Percentiles rank a stretch among this genome's conserved stretches.
phyloP scores from a whole-genome alignment of 2,888 invertebrate species.

The Cataglyphis cursor region DNA sequence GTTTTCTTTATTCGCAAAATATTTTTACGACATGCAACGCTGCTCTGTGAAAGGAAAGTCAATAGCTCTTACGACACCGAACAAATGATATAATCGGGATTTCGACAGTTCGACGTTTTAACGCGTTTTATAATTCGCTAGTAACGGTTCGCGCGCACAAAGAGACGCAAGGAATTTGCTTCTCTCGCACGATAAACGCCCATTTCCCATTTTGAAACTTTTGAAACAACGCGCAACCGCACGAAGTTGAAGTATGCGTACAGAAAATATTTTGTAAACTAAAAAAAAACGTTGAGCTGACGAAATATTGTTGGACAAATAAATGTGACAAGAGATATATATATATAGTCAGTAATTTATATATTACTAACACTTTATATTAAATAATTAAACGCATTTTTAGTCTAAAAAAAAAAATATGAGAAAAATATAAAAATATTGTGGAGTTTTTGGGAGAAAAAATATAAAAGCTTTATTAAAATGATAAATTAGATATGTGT shows the following conservation, averaged over 20 bases:
- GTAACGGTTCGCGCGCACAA: constrained; percentile 24
- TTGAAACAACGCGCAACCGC: constrained; percentile 34
- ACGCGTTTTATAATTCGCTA: constrained; percentile 36
- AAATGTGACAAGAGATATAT: constrained; percentile 1
- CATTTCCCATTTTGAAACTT: constrained; percentile 40
- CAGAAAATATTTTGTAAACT: constrained; percentile 40
- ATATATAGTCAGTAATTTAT: no score
- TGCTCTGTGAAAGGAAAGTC: neutral
- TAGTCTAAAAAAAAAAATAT: neutral
- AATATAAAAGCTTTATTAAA: constrained; percentile 7
- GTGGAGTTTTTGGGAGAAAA: neutral
- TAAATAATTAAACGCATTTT: constrained; percentile 12
- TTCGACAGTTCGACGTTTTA: constrained; percentile 27
- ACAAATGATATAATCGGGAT: constrained; percentile 27
- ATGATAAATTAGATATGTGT: neutral
- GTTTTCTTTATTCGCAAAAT: neutral
- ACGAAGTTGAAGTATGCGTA: constrained; percentile 42
- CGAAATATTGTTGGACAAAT: constrained; percentile 5
- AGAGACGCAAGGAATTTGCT: constrained; percentile 40
- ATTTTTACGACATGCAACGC: neutral
- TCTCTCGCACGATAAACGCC: constrained; percentile 24
- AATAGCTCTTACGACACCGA: constrained; percentile 10
- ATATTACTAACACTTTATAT: constrained; percentile 14
- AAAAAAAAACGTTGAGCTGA: constrained; percentile 25
- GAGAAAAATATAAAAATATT: neutral